Conservation (phyloP, 2,888 invertebrate genomes). For the Rhorus exstirpatorius region DNA sequence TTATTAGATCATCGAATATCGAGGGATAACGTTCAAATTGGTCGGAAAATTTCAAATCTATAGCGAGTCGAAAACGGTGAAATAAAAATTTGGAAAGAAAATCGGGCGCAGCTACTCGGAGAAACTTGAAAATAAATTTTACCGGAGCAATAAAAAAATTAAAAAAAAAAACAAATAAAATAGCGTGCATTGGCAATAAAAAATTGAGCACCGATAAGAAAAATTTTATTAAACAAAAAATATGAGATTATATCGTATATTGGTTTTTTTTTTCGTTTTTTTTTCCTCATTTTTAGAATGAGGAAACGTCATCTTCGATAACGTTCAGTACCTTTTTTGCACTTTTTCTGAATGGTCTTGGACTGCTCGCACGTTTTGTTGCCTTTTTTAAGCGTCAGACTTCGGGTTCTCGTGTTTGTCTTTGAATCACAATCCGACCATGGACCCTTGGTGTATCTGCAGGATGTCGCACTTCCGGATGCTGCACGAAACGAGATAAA, state of each 20-base stretch:
- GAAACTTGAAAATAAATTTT: too few species aligned
- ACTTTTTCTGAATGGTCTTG: conserved; percentile 96
- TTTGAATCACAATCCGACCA: conserved; percentile 96
- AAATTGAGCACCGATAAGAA: too few species aligned
- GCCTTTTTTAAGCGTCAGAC: conserved; percentile 94
- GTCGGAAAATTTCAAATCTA: not conserved
- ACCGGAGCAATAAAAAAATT: too few species aligned
- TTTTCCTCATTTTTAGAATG: not conserved
- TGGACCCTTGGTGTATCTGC: conserved; percentile 94
- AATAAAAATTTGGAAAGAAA: too few species aligned
- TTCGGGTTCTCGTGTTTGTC: conserved; percentile 93
- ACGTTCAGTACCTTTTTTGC: conserved; percentile 93
- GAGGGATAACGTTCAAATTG: too few species aligned
- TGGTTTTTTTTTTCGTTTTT: not conserved
- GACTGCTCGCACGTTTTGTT: conserved; percentile 93
- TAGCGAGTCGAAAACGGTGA: too few species aligned
- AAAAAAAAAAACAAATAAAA: too few species aligned
- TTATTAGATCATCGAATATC: too few species aligned
- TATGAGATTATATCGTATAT: too few species aligned
- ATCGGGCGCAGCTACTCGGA: too few species aligned
- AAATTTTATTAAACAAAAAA: too few species aligned
- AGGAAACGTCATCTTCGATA: conserved; percentile 40
- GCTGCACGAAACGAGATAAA: conserved; percentile 72
- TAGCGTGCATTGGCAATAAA: too few species aligned
- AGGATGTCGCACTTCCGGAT: conserved; percentile 88